Evolutionary conservation across 1,140 invertebrate species (phyloP).

Genomic region (Solenopsis fugax): DNA sequence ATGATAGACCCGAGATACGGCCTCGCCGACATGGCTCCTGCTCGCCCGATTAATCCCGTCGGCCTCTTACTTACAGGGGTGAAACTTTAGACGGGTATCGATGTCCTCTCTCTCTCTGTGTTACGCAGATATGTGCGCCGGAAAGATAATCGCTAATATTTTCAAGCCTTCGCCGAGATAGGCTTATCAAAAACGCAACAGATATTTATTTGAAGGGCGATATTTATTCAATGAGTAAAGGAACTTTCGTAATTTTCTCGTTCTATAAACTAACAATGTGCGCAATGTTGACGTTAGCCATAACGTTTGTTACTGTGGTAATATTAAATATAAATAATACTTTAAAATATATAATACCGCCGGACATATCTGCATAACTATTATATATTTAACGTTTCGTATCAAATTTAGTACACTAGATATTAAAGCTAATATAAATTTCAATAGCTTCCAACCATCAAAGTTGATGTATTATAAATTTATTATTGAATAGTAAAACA

Average conservation of each 20-base stretch:
- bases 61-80: slow-evolving; percentile 52
- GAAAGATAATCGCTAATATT: slow-evolving; percentile 28
- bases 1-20: slow-evolving; percentile 61
- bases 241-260: not conserved
- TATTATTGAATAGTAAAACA: slow-evolving; percentile 34
- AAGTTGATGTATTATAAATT: slow-evolving; percentile 23
- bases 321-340: slow-evolving; percentile 41
- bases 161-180: slow-evolving; percentile 30
- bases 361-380: too few relatives aligned
- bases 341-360: not conserved
- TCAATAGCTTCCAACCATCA: slow-evolving; percentile 10
- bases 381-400: slow-evolving; percentile 43
- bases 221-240: not conserved
- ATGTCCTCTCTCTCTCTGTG: slow-evolving; percentile 41
- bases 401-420: slow-evolving; percentile 33
- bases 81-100: slow-evolving; percentile 64
- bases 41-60: slow-evolving; percentile 59
- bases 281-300: not conserved
- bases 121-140: slow-evolving; percentile 4
- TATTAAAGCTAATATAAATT: slow-evolving; percentile 26
- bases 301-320: slow-evolving; percentile 12
- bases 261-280: not conserved
- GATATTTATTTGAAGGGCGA: slow-evolving; percentile 17
- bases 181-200: slow-evolving; percentile 19
- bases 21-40: slow-evolving; percentile 45